Conservation (phyloP, 2,888 invertebrate genomes). For the Nasonia oneida region DNA sequence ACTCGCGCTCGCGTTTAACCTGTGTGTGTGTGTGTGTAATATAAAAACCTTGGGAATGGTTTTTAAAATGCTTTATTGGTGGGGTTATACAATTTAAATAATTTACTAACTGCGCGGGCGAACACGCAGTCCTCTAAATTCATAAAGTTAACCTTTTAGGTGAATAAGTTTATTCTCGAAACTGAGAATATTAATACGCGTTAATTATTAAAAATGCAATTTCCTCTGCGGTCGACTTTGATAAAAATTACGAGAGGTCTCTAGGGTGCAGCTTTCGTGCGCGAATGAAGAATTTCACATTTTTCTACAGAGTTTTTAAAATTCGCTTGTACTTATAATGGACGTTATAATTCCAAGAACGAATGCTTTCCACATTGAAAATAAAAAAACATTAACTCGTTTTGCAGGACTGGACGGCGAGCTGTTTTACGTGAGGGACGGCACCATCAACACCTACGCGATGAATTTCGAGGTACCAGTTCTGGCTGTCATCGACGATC, state of each 20-base stretch:
- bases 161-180: neutral
- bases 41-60: neutral
- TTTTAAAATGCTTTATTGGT: neutral
- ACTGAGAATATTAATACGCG: neutral
- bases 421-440: conserved; percentile 90
- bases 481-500: conserved; percentile 87
- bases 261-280: neutral
- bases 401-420: conserved; percentile 87
- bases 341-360: neutral
- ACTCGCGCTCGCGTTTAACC: neutral
- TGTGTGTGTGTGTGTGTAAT: neutral
- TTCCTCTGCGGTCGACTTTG: neutral
- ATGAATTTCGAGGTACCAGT: conserved; percentile 91
- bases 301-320: neutral
- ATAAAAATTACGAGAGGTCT: neutral
- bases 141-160: neutral
- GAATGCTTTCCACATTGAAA: neutral
- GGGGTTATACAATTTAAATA: neutral
- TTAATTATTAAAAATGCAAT: neutral
- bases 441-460: conserved; percentile 91
- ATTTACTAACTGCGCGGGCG: neutral
- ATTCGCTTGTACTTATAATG: neutral
- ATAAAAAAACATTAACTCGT: neutral
- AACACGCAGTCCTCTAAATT: neutral
- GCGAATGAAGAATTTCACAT: neutral